Base-by-base conservation (phyloP, 2,888 invertebrate genomes). In the Spialia ferax region DNA sequence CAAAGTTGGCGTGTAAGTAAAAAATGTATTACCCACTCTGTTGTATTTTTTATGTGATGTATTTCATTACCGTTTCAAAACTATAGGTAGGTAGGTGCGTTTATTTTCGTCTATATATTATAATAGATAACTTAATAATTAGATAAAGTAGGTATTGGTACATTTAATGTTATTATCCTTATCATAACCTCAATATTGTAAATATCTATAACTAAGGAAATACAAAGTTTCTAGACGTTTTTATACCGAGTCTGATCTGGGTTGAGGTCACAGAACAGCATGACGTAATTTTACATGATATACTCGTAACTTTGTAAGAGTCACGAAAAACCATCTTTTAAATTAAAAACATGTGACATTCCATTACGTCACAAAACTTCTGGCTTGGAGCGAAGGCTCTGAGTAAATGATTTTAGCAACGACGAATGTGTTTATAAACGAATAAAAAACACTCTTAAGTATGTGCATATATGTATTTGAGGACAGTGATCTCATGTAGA, bases 261-360 rank as follows among this genome's bases (percentile, higher is more conserved):
- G 54, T 42, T 54, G 50, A 63, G 63, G 63, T 42, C 54, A 26
- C 26, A 15, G 35, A 29, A 18, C n/a, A 50, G 15, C 38, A 15
- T 32, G 54, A 18, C 54, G 63, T 42, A 6, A 42, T 63, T 22
- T 45, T 5, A 35, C 61, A 26, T 23, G 29, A 26, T 42, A 50
- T 22, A n/a, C n/a, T n/a, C n/a, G n/a, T n/a, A 62, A 61, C n/a
- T 54, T 63, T 42, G 23, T 18, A 8, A 42, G 18, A 35, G 23
- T 42, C 57, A 59, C 23, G 57, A 38, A 59, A 59, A 59, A 4
- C 18, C 11, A 11, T 32, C 38, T 61, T 18, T 18, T 50, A 50
- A 63, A 35, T 38, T 54, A 15, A 11, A 54, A 50, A 22, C 54
- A 54, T 23, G 18, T 54, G 38, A 42, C 42, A 42, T 54, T 22